Evolutionary conservation across 2,888 invertebrate genomes (phyloP).

Genomic region (Drosophila engyochracea): DNA sequence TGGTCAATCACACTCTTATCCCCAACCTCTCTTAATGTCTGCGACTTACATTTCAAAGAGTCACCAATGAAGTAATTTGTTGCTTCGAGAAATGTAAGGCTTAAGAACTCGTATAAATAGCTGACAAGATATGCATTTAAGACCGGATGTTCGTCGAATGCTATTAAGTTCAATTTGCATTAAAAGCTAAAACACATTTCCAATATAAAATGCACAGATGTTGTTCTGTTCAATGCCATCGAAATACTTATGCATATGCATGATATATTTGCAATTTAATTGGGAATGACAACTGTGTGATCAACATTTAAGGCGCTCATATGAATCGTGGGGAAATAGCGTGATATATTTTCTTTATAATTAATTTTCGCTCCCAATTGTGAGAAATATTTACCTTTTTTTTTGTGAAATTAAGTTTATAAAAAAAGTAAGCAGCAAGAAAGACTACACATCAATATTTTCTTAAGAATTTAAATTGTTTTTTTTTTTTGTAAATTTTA

Average conservation of each 20-base stretch:
- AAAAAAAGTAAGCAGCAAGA: neutral
- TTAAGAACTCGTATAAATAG: slow-evolving; percentile 70
- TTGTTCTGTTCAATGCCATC: slow-evolving; percentile 25
- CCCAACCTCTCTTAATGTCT: slow-evolving; percentile 15
- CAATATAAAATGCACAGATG: slow-evolving; percentile 28
- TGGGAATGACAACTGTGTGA: slow-evolving; percentile 36
- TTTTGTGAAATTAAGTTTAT: neutral
- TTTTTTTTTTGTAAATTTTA: neutral
- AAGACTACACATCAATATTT: neutral
- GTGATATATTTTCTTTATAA: neutral
- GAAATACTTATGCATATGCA: slow-evolving; percentile 23
- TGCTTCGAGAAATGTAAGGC: slow-evolving; percentile 33
- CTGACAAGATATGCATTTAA: slow-evolving; percentile 29
- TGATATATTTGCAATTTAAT: slow-evolving; percentile 2
- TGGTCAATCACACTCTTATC: slow-evolving; percentile 36
- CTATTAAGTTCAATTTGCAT: slow-evolving; percentile 55
- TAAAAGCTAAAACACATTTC: slow-evolving; percentile 12
- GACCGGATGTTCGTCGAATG: slow-evolving; percentile 57
- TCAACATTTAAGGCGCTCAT: neutral
- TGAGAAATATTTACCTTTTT: too few species aligned
- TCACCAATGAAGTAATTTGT: slow-evolving; percentile 61
- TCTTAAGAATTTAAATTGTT: fast-evolving
- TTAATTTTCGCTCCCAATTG: too few species aligned
- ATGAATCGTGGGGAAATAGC: neutral
- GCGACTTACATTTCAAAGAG: slow-evolving; percentile 52